These are phyloP conservation scores for Taurulus bubalis DNA, from an alignment of 2,113 vertebrate genomes.

Conservation along the genomic window DNA sequence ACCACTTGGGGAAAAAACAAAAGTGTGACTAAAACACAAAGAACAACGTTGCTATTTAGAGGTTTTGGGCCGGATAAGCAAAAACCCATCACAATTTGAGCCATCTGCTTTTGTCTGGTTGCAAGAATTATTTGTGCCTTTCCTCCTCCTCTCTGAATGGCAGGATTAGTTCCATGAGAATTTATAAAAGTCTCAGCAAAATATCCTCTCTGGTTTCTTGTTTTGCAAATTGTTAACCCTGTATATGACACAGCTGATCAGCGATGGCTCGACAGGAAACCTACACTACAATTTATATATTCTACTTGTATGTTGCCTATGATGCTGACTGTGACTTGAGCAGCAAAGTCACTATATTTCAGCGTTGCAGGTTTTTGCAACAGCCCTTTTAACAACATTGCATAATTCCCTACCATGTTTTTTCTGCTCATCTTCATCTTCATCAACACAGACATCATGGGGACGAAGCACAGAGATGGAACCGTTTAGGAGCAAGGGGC, in stretches of 20 bases:
- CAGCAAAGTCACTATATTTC: too few relatives aligned
- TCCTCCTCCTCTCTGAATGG: slow-evolving; percentile 43
- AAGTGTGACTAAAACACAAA: slow-evolving; percentile 56
- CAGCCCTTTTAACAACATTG: neutral
- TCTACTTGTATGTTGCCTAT: neutral
- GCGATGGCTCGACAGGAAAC: neutral
- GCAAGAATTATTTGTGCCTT: slow-evolving; percentile 40
- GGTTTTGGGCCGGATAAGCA: slow-evolving; percentile 37
- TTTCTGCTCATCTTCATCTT: neutral
- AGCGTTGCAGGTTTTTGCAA: too few relatives aligned
- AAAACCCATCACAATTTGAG: slow-evolving; percentile 48
- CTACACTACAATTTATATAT: too few relatives aligned
- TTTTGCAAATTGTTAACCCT: slow-evolving; percentile 33
- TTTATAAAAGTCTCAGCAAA: slow-evolving; percentile 19
- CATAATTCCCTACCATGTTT: neutral
- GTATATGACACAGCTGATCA: slow-evolving; percentile 17
- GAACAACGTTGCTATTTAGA: slow-evolving; percentile 55
- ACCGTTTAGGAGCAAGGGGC: too few relatives aligned
- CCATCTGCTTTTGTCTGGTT: slow-evolving; percentile 44
- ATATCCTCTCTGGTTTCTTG: slow-evolving; percentile 24
- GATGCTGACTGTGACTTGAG: neutral
- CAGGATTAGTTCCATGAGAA: slow-evolving; percentile 42
- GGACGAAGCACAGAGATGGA: neutral
- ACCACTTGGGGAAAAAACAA: slow-evolving; percentile 31
- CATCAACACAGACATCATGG: neutral